A percentile compares a stretch with the other conserved stretches of the same genome.
phyloP scores from a whole-genome alignment of 1,140 invertebrate genomes.

The Bombus superbus region DNA sequence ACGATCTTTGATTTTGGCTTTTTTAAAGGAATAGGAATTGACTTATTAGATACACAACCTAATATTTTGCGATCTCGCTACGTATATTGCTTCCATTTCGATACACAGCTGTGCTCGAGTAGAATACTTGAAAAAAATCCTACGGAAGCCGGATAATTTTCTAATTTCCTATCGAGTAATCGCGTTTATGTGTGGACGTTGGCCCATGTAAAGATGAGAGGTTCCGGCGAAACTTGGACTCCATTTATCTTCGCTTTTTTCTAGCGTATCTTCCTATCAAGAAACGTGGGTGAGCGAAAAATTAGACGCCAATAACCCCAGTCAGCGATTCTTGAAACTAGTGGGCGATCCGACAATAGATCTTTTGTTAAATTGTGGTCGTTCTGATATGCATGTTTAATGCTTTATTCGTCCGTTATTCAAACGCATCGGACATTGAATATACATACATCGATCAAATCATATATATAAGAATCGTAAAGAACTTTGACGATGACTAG shows the following conservation, averaged over 20 bases:
- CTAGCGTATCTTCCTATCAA: neutral
- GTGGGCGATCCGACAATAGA: neutral
- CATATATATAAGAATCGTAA: no score
- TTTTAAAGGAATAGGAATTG: no score
- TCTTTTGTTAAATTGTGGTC: neutral
- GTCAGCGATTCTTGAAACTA: no score
- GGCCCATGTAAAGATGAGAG: constrained; percentile 12
- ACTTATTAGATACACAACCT: no score
- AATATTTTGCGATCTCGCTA: no score
- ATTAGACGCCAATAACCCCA: neutral
- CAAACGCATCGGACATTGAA: neutral
- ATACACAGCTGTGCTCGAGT: neutral
- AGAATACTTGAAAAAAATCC: neutral
- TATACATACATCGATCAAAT: no score
- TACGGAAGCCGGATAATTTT: neutral
- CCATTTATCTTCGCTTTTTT: constrained; percentile 6
- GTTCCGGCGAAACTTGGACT: constrained; percentile 12
- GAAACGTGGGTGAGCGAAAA: neutral
- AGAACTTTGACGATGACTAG: no score
- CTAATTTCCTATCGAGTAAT: constrained; percentile 20
- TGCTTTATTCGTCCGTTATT: neutral
- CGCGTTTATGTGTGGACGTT: neutral
- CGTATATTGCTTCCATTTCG: no score
- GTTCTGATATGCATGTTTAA: neutral
- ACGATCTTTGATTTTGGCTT: no score